Evolutionary conservation across 2,888 invertebrate genomes (phyloP).

Genomic region (Pilophorus perplexus): DNA sequence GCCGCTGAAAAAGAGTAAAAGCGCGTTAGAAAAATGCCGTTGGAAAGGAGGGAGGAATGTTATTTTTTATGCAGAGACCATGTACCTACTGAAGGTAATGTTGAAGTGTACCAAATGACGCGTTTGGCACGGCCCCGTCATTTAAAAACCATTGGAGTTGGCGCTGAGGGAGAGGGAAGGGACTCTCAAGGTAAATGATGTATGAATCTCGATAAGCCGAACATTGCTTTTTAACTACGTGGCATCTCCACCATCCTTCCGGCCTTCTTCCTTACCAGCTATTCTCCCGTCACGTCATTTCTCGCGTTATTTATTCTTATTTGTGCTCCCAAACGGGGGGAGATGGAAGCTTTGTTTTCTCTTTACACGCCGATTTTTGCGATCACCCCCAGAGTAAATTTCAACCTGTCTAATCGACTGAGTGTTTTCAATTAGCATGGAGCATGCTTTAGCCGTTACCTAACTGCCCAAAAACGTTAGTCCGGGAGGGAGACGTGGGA

Average conservation of each 20-base stretch:
- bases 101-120: slow-evolving; percentile 23
- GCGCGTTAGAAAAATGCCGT: too few species aligned
- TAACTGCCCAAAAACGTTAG: too few species aligned
- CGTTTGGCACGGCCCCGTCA: slow-evolving; percentile 38
- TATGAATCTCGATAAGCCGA: slow-evolving; percentile 47
- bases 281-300: slow-evolving; percentile 28
- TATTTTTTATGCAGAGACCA: neutral
- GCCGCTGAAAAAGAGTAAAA: too few species aligned
- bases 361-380: too few species aligned
- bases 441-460: too few species aligned
- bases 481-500: too few species aligned
- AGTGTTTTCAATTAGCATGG: too few species aligned
- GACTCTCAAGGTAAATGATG: slow-evolving; percentile 47
- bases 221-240: slow-evolving; percentile 45
- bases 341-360: too few species aligned
- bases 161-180: too few species aligned
- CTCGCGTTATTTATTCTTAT: slow-evolving; percentile 19
- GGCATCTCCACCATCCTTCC: slow-evolving; percentile 29
- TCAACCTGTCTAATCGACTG: too few species aligned
- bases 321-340: neutral
- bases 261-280: slow-evolving; percentile 4
- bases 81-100: slow-evolving; percentile 17
- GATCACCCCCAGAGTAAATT: too few species aligned
- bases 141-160: slow-evolving; percentile 46
- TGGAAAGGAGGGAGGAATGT: too few species aligned